Conservation (phyloP, 1,140 invertebrate genomes). For the Rhyzopertha dominica region DNA sequence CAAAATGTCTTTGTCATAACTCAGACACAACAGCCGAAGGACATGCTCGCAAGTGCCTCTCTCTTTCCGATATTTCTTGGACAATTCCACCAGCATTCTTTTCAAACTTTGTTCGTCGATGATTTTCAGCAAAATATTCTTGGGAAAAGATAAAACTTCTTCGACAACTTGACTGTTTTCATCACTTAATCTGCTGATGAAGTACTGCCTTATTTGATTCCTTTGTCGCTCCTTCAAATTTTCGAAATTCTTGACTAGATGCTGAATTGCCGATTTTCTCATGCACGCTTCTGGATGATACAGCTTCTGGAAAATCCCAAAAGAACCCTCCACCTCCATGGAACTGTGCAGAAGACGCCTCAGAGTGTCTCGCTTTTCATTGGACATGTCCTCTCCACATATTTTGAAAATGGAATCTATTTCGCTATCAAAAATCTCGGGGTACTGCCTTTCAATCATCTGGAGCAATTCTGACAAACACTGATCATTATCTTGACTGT, state of each 20-base stretch:
- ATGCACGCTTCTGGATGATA: constrained; percentile 59
- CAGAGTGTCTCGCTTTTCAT: too few species aligned
- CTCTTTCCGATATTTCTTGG: constrained; percentile 21
- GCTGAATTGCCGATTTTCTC: constrained; percentile 57
- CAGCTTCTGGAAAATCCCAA: constrained; percentile 59
- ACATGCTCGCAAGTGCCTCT: constrained; percentile 14
- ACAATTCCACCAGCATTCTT: constrained; percentile 19
- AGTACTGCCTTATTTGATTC: constrained; percentile 52
- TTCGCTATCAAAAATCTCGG: constrained; percentile 63
- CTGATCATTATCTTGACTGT: too few species aligned
- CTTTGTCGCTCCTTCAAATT: constrained; percentile 48
- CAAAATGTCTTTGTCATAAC: constrained; percentile 30
- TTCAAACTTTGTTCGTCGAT: constrained; percentile 12
- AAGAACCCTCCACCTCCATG: constrained; percentile 18
- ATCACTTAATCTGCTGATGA: constrained; percentile 55
- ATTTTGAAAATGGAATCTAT: too few species aligned
- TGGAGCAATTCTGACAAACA: constrained; percentile 29
- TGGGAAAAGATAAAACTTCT: constrained; percentile 44
- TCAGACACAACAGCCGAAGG: constrained; percentile 12
- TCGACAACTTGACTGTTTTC: constrained; percentile 51
- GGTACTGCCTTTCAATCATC: constrained; percentile 59
- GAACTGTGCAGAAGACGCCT: too few species aligned
- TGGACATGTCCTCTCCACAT: too few species aligned
- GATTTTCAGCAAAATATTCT: constrained; percentile 16
- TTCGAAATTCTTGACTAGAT: constrained; percentile 50